phyloP scores from a whole-genome alignment of 2,797 vertebrate species.

The Arvicola amphibius region DNA sequence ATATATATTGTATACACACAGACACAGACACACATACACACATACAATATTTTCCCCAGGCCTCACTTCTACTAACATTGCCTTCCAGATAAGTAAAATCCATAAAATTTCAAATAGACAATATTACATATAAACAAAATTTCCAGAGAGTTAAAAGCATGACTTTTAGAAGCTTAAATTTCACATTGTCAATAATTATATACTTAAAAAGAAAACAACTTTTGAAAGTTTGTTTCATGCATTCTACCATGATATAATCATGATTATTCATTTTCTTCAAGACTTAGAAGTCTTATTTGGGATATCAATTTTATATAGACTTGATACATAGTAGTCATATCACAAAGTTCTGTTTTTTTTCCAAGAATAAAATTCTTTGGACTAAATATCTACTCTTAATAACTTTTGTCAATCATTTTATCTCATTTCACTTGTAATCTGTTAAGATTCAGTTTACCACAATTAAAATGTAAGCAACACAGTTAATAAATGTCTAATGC shows the following conservation, averaged over 20 bases:
- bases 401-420: neutral
- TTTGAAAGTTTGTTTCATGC: neutral
- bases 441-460: conserved; percentile 9
- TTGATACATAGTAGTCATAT: neutral
- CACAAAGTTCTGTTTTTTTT: neutral
- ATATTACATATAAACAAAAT: neutral
- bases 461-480: neutral
- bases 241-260: neutral
- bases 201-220: neutral
- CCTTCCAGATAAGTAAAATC: neutral
- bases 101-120: neutral
- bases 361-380: neutral
- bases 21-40: neutral
- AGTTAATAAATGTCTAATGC: neutral
- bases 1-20: neutral
- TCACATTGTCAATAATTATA: neutral
- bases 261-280: neutral
- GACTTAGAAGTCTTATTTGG: neutral
- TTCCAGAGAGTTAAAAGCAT: neutral
- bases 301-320: neutral
- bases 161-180: neutral
- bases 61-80: neutral
- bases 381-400: neutral
- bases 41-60: neutral
- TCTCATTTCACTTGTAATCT: neutral